Evolutionary conservation across 1,140 invertebrate genomes (phyloP), one percentile per base, ranked within the genome.

Genomic region (Neodiprion fabricii): DNA sequence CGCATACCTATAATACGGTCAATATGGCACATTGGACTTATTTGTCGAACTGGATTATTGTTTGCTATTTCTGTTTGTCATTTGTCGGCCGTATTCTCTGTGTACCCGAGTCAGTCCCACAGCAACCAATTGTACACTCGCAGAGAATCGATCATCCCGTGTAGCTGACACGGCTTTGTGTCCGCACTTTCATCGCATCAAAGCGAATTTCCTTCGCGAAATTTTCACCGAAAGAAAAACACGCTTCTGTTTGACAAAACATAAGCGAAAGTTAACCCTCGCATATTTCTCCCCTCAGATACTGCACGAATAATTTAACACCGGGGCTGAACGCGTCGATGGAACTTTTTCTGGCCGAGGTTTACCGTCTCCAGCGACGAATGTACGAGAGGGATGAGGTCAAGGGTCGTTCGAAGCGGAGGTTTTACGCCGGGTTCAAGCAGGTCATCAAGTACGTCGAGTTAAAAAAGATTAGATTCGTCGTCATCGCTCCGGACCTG

Each of bases 351-450:
- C 66, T 85, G 14, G 70, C 71, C 11, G 80, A 84, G 74, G 77
- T 84, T 1, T 73, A 73, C 17, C 82, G 80, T 9, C 28, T 85
- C 1, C 84, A 85, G 28, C 81, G 68, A 68, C 82, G 80, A 53
- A 76, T 80, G 53, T 80, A 83, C 67, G 78, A 81, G 5, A 80
- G 74, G 70, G 72, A 83, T 72, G 78, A 79, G 10, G 70, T 78
- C 10, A 85, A 85, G 72, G 83, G 82, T 0, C 79, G 70, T 11
- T 80, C 75, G 17, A 81, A 73, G 67, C 70, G 78, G 49, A 79
- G 83, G 71, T 81, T 81, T 68, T 81, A 80, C 72, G 77, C 84
- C 0, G 84, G 84, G 4, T 80, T 85, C 17, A 83, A 81, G 67
- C 81, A 85, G 73, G 79, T 81, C n/a, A 48, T 79, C 7, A 84